Evolutionary conservation across 2,888 invertebrate genomes (phyloP).

Genomic region (Netelia virgata): DNA sequence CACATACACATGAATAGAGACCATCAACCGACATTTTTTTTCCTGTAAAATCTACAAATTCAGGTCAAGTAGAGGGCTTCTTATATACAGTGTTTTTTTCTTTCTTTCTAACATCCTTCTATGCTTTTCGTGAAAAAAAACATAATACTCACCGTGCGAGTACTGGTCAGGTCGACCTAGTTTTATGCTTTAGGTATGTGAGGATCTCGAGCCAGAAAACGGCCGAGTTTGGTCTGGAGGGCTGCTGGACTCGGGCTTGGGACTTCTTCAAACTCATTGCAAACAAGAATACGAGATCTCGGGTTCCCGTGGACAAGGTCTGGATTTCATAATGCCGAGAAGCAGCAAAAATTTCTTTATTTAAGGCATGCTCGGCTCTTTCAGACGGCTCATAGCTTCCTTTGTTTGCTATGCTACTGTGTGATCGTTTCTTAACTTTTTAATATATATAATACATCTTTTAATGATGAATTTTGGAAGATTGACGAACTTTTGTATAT

Average conservation of each 20-base stretch:
- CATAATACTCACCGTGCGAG: neutral
- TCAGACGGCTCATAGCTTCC: neutral
- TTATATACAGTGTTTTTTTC: slow-evolving; percentile 2
- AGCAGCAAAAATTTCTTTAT: slow-evolving; percentile 2
- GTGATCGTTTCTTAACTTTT: neutral
- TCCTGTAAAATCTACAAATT: slow-evolving; percentile 13
- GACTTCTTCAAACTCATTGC: slow-evolving; percentile 27
- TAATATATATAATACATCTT: neutral
- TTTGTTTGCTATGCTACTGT: neutral
- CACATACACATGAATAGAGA: slow-evolving; percentile 2
- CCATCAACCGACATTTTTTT: neutral
- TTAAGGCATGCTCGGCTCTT: neutral
- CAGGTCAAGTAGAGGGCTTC: slow-evolving; percentile 12
- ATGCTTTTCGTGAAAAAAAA: neutral
- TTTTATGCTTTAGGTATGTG: slow-evolving; percentile 31
- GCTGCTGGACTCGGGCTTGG: neutral
- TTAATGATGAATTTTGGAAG: neutral
- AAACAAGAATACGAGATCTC: slow-evolving; percentile 27
- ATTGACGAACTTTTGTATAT: neutral
- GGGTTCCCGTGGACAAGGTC: slow-evolving; percentile 16
- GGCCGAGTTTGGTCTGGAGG: neutral
- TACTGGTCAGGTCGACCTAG: slow-evolving; percentile 25
- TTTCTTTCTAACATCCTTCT: neutral
- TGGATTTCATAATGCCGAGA: slow-evolving; percentile 35
- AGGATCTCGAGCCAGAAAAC: slow-evolving; percentile 17